Percentiles rank a stretch among this genome's conserved stretches.
phyloP scores from a whole-genome alignment of 92 coral and sea anemone species.

The Porites cylindrica region DNA sequence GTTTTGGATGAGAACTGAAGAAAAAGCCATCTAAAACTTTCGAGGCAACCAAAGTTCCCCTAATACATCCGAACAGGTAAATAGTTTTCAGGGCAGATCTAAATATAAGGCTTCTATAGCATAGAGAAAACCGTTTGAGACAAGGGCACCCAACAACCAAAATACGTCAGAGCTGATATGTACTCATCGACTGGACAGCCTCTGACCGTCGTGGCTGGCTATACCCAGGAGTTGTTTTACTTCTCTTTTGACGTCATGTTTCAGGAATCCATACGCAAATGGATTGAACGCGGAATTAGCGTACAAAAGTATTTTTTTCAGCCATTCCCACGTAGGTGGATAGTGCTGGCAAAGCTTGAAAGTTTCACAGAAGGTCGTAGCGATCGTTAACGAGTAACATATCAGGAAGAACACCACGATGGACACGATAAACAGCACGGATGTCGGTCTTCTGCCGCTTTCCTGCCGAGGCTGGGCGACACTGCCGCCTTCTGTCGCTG shows the following conservation, averaged over 20 bases:
- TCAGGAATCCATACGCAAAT: conserved; percentile 13
- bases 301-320: not conserved
- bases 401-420: not conserved
- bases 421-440: not conserved
- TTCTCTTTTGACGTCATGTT: conserved; percentile 16
- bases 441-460: not conserved
- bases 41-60: no score
- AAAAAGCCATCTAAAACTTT: no score
- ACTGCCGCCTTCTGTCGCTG: not conserved
- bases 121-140: no score
- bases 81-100: no score
- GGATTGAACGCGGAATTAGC: conserved; percentile 34
- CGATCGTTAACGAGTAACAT: conserved; percentile 1
- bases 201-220: not conserved
- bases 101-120: no score
- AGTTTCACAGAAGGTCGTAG: not conserved
- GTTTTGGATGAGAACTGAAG: no score
- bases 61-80: no score
- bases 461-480: not conserved
- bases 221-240: not conserved
- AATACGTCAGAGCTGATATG: not conserved
- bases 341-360: not conserved
- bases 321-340: no score
- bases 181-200: not conserved
- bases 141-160: no score